Percentiles rank a stretch among this genome's conserved stretches.
Conservation (phyloP, 2,797 vertebrate species). For the Arnoldichthys spilopterus region DNA sequence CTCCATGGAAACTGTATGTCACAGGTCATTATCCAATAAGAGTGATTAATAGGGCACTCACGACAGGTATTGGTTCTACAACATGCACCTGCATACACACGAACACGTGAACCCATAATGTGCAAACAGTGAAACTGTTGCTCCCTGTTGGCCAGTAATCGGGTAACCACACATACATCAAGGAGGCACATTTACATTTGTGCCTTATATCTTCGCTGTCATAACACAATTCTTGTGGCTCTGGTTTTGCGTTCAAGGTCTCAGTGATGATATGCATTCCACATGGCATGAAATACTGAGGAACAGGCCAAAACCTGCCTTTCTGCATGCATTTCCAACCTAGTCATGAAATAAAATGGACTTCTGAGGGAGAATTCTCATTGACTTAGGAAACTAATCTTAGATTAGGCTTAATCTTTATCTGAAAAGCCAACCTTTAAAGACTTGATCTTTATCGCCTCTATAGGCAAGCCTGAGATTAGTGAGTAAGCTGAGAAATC, state of each 20-base stretch:
- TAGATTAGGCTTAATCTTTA: conserved; percentile 22
- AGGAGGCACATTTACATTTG: background rate
- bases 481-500: background rate
- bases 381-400: conserved; percentile 21
- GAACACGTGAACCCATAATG: conserved; percentile 4
- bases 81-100: background rate
- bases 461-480: conserved; percentile 12
- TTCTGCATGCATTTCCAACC: background rate
- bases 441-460: conserved; percentile 22
- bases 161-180: background rate
- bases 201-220: background rate
- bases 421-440: conserved; percentile 8
- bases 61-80: conserved; percentile 38
- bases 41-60: conserved; percentile 49
- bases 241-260: background rate
- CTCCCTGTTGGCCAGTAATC: conserved; percentile 13
- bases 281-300: background rate
- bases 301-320: background rate
- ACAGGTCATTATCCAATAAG: conserved; percentile 22
- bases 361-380: conserved; percentile 17
- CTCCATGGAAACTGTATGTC: conserved; percentile 41
- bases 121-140: conserved; percentile 17
- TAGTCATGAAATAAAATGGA: conserved; percentile 2
- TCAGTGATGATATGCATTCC: background rate
- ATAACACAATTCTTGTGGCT: background rate